phyloP scores from a whole-genome alignment of 1,140 invertebrate genomes.

The Heliconius himera region DNA sequence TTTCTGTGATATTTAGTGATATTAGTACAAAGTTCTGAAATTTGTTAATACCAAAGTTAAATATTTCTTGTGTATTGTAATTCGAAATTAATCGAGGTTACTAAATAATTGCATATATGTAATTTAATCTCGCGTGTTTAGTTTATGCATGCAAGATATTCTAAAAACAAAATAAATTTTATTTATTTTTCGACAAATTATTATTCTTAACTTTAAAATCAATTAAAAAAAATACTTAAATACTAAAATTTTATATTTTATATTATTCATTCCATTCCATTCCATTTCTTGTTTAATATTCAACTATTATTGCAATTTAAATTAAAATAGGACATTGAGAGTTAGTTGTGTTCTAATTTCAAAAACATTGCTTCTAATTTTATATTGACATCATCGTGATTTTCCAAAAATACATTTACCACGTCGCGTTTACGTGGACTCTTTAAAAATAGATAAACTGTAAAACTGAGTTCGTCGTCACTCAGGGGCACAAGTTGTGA shows the following conservation, averaged over 20 bases:
- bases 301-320: neutral
- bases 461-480: neutral
- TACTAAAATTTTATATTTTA: too few species aligned
- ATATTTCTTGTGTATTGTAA: neutral
- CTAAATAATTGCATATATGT: too few species aligned
- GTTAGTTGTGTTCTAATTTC: neutral
- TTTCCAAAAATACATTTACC: conserved; percentile 12
- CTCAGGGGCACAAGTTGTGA: too few species aligned
- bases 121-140: neutral
- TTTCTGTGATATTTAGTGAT: neutral
- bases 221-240: too few species aligned
- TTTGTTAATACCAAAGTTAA: neutral
- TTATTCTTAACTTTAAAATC: too few species aligned
- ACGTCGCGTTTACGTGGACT: neutral
- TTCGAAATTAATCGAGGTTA: neutral
- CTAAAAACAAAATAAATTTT: neutral
- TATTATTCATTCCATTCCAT: too few species aligned
- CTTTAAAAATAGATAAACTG: neutral
- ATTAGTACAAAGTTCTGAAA: neutral
- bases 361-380: conserved; percentile 1
- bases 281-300: neutral
- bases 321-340: neutral
- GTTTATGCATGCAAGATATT: neutral
- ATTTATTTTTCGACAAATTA: too few species aligned
- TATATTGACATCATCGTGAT: conserved; percentile 8